phyloP scores from a whole-genome alignment of 2,797 vertebrate genomes.

The Corythornis leucogaster region DNA sequence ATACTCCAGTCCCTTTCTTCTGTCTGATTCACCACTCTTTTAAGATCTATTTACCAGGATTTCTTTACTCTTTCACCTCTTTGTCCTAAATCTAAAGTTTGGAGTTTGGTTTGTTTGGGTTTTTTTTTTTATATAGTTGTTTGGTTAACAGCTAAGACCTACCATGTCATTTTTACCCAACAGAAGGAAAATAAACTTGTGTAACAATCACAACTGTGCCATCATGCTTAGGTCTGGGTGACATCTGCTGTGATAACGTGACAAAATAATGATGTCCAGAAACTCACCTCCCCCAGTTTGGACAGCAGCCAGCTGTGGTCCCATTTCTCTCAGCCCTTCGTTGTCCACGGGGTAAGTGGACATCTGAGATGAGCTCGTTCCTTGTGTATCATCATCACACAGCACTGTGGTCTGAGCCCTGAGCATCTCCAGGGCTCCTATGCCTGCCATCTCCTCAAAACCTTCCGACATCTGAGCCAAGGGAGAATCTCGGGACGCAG shows the following conservation, averaged over 20 bases:
- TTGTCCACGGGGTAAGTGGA: slow-evolving; percentile 76
- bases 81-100: neutral
- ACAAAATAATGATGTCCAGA: neutral
- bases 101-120: neutral
- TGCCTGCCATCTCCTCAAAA: slow-evolving; percentile 90
- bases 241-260: neutral
- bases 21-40: neutral
- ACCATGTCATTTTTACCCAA: neutral
- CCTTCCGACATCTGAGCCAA: slow-evolving; percentile 91
- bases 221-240: neutral
- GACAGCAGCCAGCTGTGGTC: slow-evolving; percentile 71
- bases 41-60: neutral
- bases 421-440: slow-evolving; percentile 88
- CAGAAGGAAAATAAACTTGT: neutral
- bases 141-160: neutral
- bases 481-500: slow-evolving; percentile 89
- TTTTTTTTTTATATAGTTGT: neutral
- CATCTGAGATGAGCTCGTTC: slow-evolving; percentile 42
- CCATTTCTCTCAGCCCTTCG: slow-evolving; percentile 83
- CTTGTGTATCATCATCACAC: slow-evolving; percentile 78
- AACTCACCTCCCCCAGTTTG: slow-evolving; percentile 72
- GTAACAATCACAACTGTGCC: neutral
- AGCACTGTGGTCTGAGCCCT: slow-evolving; percentile 79
- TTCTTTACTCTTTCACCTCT: neutral
- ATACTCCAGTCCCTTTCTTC: neutral